phyloP scores from a whole-genome alignment of 2,113 vertebrate genomes.

The chimpanzee (Pan troglodytes) region NHGRI_mPanTro3-v2.1_pri NC_072407.2:86072001-86072500 shows the following conservation, averaged over 20 bases:
- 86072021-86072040: not conserved
- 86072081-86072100: not conserved
- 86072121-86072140: not conserved
- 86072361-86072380: not conserved
- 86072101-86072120: not conserved
- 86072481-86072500: not conserved
- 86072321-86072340: not conserved
- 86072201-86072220: not conserved
- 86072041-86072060: not conserved
- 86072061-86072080: not conserved
- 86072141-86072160: not conserved
- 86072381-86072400: not conserved
- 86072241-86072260: not conserved
- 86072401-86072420: not conserved
- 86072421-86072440: not conserved
- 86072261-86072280: not conserved
- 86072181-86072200: not conserved
- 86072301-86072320: not conserved
- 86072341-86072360: not conserved
- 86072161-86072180: not conserved
- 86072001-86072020: not conserved
- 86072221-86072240: not conserved
- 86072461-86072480: not conserved
- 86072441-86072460: not conserved
- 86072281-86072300: not conserved